phyloP scores from a whole-genome alignment of 2,113 vertebrate genomes.

The Bubo scandiacus region DNA sequence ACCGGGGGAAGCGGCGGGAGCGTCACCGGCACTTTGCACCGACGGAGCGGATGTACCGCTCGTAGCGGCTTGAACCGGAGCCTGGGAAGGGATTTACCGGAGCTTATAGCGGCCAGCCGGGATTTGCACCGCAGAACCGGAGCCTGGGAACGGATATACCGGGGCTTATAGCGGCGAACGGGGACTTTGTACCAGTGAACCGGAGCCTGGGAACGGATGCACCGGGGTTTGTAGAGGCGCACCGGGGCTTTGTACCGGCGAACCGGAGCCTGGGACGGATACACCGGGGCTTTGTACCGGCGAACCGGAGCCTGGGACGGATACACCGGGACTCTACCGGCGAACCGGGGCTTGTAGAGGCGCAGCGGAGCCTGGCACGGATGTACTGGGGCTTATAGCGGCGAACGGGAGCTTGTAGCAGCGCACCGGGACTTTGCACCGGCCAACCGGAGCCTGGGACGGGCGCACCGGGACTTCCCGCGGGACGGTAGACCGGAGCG shows the following conservation, averaged over 20 bases:
- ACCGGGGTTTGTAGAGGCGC: neutral
- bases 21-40: neutral
- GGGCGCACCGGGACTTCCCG: neutral
- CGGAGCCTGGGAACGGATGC: neutral
- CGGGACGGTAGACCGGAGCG: neutral
- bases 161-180: neutral
- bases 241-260: neutral
- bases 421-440: neutral
- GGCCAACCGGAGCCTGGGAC: neutral
- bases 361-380: too few relatives aligned
- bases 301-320: neutral
- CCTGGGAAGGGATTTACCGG: neutral
- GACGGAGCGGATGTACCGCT: neutral
- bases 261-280: neutral
- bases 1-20: slow-evolving; percentile 24
- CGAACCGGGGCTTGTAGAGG: neutral
- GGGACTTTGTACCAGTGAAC: neutral
- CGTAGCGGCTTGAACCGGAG: neutral
- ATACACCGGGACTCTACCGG: neutral
- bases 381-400: too few relatives aligned
- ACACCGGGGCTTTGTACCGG: neutral
- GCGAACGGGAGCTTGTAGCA: neutral
- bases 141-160: neutral
- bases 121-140: neutral
- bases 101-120: neutral